These are phyloP conservation scores for Lepidocyrtinus sp. DNA, from an alignment of 2,888 invertebrate species.

Conservation along the genomic window DNA sequence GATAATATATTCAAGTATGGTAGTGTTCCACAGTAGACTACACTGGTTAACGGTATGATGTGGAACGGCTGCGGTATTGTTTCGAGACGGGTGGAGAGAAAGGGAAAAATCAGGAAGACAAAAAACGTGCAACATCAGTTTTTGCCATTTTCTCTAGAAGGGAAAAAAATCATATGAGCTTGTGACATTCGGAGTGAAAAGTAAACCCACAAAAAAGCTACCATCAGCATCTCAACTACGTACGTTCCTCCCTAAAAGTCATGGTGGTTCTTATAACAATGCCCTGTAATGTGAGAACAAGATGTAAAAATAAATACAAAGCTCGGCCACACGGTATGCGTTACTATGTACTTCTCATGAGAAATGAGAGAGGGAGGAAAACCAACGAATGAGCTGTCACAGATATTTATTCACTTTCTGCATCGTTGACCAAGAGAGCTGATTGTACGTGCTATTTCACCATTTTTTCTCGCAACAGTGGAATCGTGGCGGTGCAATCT, in stretches of 20 bases:
- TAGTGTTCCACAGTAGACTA: slow-evolving; percentile 1
- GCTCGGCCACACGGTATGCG: neutral
- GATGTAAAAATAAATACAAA: neutral
- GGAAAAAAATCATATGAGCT: slow-evolving; percentile 34
- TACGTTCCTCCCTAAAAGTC: neutral
- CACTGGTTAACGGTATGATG: slow-evolving; percentile 10
- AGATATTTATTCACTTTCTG: slow-evolving; percentile 57
- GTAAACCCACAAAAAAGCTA: slow-evolving; percentile 15
- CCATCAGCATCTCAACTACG: slow-evolving; percentile 17
- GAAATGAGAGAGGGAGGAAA: slow-evolving; percentile 1
- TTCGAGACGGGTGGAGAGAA: slow-evolving; percentile 22
- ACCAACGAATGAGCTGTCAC: slow-evolving; percentile 56
- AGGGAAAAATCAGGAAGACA: slow-evolving; percentile 23
- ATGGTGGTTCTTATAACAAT: slow-evolving; percentile 8
- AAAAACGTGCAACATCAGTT: slow-evolving; percentile 47
- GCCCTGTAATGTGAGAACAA: slow-evolving; percentile 13
- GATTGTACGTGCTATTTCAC: slow-evolving; percentile 51
- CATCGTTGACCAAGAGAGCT: slow-evolving; percentile 56
- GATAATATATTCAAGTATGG: slow-evolving; percentile 27
- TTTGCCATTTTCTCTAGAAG: slow-evolving; percentile 45
- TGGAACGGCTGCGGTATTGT: slow-evolving; percentile 29
- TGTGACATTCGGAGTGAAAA: slow-evolving; percentile 36
- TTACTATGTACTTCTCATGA: too few species aligned
- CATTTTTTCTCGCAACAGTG: slow-evolving; percentile 36
- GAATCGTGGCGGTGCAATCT: neutral